Base-by-base conservation (phyloP, 2,113 vertebrate genomes). In the Periophthalmodon schlosseri region DNA sequence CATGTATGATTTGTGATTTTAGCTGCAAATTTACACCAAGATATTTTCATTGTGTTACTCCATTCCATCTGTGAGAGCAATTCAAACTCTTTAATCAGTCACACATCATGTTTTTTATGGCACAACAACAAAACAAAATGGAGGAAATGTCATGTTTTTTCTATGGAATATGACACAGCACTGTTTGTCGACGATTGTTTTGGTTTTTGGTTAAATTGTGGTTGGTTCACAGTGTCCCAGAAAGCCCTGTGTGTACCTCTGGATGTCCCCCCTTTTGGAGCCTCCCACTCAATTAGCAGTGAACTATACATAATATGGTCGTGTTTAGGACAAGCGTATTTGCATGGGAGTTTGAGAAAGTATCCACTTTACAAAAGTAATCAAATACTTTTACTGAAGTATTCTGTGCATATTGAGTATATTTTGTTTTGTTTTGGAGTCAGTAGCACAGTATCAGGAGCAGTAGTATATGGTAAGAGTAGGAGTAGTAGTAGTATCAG, bases 271-370 rank as follows among this genome's bases (percentile, higher is more conserved):
- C 78, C 76, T 70, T 73, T 83, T 69, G 78, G 72, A 79, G 78
- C 84, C 86, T 86, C 76, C 76, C 68, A 75, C 70, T 80, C 79
- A 84, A 79, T 91, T 88, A 89, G 82, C 21, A 78, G 70, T 87
- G 80, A 81, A 80, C 52, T n/a, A 10, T 81, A 81, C 76, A 88
- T 80, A 79, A 85, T 80, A 75, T 76, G 78, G 72, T 68, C 71
- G 69, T 70, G 56, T 76, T 57, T 61, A 18, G 21, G 68, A 49
- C 28, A 61, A 39, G 65, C 18, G 16, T 80, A 56, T 70, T 78
- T 75, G 64, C 69, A 44, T 78, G 16, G 64, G 1, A 47, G 61
- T 23, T 28, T 87, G 77, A 87, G 79, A 56, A 56, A 56, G n/a
- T 1, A n/a, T 5, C 4, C 54, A 56, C 18, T 56, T 3, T 5